phyloP scores from a whole-genome alignment of 2,113 vertebrate species.

The Stigmatopora argus region DNA sequence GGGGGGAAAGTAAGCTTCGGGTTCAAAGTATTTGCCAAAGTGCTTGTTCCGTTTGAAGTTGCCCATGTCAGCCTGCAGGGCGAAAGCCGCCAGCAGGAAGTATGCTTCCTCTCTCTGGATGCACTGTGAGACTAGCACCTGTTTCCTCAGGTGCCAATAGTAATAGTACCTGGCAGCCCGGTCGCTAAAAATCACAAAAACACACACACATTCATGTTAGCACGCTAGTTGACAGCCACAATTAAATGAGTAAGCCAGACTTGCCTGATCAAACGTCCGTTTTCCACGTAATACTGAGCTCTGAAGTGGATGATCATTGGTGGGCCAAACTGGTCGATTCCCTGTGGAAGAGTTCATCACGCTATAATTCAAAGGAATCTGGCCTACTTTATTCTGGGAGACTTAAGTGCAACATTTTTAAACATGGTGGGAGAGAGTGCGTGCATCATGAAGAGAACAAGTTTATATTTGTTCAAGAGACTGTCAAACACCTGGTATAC shows the following conservation, averaged over 20 bases:
- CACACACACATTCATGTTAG: not conserved
- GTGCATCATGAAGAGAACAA: too few species aligned
- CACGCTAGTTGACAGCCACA: too few species aligned
- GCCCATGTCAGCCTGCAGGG: conserved; percentile 92
- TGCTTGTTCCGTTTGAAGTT: conserved; percentile 97
- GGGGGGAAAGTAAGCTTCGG: conserved; percentile 90
- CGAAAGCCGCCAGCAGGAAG: conserved; percentile 94
- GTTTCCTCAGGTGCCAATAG: conserved; percentile 97
- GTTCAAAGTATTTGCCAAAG: conserved; percentile 94
- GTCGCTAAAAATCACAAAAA: conserved; percentile 70
- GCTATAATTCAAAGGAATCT: not conserved
- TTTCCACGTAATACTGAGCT: conserved; percentile 98
- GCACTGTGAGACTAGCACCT: conserved; percentile 91
- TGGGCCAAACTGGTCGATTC: conserved; percentile 96
- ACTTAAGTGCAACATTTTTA: too few species aligned
- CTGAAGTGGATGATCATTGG: conserved; percentile 98
- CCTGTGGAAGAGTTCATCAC: conserved; percentile 67
- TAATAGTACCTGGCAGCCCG: conserved; percentile 90
- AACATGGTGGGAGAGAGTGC: too few species aligned
- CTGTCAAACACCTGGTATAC: too few species aligned
- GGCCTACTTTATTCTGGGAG: not conserved
- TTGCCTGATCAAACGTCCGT: conserved; percentile 90
- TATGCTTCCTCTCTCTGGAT: conserved; percentile 91
- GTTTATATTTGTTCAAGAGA: too few species aligned
- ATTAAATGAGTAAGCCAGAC: not conserved